Conservation (phyloP, 2,888 invertebrate species). For the Sepiola atlantica region DNA sequence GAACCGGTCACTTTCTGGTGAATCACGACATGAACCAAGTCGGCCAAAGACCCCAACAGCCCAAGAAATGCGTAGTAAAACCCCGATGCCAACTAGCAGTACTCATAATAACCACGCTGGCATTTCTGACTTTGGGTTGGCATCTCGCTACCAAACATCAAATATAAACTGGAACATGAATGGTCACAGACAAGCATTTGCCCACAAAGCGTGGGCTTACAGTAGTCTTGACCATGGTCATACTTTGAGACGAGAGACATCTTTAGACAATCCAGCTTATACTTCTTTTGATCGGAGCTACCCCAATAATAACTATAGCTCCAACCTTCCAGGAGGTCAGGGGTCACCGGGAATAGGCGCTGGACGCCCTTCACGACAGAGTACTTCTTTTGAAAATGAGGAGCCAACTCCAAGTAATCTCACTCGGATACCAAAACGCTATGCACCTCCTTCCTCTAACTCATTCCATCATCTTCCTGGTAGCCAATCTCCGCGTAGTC, state of each 20-base stretch:
- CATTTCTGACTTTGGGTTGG: slow-evolving; percentile 51
- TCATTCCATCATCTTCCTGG: slow-evolving; percentile 55
- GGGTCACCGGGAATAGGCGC: slow-evolving; percentile 59
- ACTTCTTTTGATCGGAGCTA: slow-evolving; percentile 36
- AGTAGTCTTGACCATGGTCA: slow-evolving; percentile 45
- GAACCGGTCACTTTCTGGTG: slow-evolving; percentile 61
- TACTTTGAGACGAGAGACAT: slow-evolving; percentile 38
- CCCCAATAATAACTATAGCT: slow-evolving; percentile 35
- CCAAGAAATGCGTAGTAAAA: slow-evolving; percentile 72
- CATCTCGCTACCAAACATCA: slow-evolving; percentile 53
- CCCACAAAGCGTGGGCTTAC: slow-evolving; percentile 38
- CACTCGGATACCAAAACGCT: slow-evolving; percentile 64
- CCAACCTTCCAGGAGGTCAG: slow-evolving; percentile 48
- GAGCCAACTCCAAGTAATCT: slow-evolving; percentile 76
- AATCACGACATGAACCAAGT: slow-evolving; percentile 62
- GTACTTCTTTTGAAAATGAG: slow-evolving; percentile 80
- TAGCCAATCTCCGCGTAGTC: slow-evolving; percentile 57
- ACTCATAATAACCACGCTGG: slow-evolving; percentile 51
- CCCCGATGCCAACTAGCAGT: slow-evolving; percentile 64
- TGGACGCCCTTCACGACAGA: slow-evolving; percentile 74
- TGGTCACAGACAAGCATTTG: slow-evolving; percentile 51
- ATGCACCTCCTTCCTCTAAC: slow-evolving; percentile 58
- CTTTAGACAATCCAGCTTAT: slow-evolving; percentile 45
- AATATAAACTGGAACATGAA: slow-evolving; percentile 54
- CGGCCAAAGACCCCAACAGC: slow-evolving; percentile 71